phyloP scores from a whole-genome alignment of 1,140 invertebrate species.

The Eurytemora carolleeae region DNA sequence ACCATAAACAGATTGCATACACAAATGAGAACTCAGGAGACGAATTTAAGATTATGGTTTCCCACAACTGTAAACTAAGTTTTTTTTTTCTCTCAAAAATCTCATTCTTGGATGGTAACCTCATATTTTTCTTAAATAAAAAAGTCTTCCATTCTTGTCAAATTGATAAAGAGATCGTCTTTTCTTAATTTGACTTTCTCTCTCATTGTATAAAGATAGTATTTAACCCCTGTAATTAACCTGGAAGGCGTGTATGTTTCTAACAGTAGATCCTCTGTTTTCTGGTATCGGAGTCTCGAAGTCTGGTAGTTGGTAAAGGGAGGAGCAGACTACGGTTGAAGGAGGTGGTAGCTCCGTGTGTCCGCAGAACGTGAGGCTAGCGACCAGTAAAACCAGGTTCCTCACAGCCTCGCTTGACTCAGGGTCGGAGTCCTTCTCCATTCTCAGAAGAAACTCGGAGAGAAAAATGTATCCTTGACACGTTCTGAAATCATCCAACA shows the following conservation, averaged over 20 bases:
- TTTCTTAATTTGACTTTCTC: too few species aligned
- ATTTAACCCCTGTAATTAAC: too few species aligned
- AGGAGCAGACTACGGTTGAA: constrained; percentile 48
- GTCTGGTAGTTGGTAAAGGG: constrained; percentile 76
- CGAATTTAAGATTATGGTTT: too few species aligned
- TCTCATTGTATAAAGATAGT: too few species aligned
- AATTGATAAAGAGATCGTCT: too few species aligned
- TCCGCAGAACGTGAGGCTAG: constrained; percentile 80
- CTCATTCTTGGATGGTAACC: too few species aligned
- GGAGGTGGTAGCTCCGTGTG: constrained; percentile 51
- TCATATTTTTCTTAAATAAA: too few species aligned
- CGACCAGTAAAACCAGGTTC: constrained; percentile 77
- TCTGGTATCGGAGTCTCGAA: constrained; percentile 74
- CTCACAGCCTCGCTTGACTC: constrained; percentile 62
- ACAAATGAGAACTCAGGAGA: too few species aligned
- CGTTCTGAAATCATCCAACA: constrained; percentile 83
- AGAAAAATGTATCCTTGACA: constrained; percentile 87
- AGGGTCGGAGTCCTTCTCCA: constrained; percentile 23
- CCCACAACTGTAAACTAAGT: too few species aligned
- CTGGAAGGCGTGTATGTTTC: constrained; percentile 87
- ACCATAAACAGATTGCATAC: too few species aligned
- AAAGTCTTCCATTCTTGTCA: too few species aligned
- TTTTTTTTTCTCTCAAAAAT: too few species aligned
- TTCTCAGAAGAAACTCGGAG: constrained; percentile 77
- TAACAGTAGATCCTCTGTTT: constrained; percentile 59